These are phyloP conservation scores for Cebus imitator DNA, from an alignment of 2,113 vertebrate genomes.

Conservation along the genomic window DNA sequence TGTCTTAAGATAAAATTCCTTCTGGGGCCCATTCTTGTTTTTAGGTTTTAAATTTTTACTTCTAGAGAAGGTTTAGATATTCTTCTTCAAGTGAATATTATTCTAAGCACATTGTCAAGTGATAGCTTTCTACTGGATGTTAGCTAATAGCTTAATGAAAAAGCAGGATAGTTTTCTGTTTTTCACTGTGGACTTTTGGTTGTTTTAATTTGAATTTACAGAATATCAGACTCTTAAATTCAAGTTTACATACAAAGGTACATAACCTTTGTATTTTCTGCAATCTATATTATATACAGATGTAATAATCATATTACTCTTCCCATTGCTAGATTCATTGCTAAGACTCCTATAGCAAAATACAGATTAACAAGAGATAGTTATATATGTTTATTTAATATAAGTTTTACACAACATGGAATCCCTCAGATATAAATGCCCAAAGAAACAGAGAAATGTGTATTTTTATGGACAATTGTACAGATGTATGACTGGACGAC, in stretches of 20 bases:
- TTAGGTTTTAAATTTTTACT: neutral
- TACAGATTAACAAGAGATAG: neutral
- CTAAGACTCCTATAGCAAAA: neutral
- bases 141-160: neutral
- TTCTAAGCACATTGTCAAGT: neutral
- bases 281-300: neutral
- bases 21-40: neutral
- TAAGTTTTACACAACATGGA: neutral
- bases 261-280: neutral
- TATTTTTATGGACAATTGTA: neutral
- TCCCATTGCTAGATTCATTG: neutral
- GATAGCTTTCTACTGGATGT: neutral
- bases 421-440: neutral
- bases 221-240: neutral
- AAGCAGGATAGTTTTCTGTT: neutral
- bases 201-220: neutral
- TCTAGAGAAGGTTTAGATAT: neutral
- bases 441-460: neutral
- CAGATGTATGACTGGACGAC: neutral
- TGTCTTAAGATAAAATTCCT: neutral
- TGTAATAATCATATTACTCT: too few species aligned
- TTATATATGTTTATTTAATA: neutral
- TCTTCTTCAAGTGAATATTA: neutral
- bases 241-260: neutral
- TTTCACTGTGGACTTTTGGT: neutral